Conservation (phyloP, 2,888 invertebrate species). For the Augiades crinisus region DNA sequence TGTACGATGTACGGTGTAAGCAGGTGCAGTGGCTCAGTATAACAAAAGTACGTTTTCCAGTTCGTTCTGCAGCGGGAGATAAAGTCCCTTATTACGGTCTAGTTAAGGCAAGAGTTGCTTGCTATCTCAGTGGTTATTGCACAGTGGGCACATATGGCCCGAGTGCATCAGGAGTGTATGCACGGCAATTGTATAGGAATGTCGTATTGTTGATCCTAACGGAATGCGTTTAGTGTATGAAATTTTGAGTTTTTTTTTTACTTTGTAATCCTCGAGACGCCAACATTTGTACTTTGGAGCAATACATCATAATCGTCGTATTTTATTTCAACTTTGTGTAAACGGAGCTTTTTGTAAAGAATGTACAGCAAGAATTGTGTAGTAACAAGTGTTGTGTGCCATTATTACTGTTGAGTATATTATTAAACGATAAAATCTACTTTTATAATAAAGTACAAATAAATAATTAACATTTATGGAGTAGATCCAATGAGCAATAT, state of each 20-base stretch:
- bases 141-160: not conserved
- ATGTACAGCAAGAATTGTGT: not conserved
- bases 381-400: too few relatives aligned
- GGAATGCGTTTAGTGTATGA: constrained; percentile 44
- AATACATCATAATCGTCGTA: not conserved
- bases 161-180: constrained; percentile 32
- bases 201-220: constrained; percentile 53
- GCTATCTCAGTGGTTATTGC: not conserved
- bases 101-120: not conserved
- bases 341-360: not conserved
- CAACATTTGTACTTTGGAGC: not conserved
- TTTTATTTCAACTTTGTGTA: not conserved
- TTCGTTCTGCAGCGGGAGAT: not conserved
- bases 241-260: constrained; percentile 3
- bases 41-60: not conserved
- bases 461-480: too few relatives aligned
- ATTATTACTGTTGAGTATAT: too few relatives aligned
- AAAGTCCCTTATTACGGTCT: not conserved
- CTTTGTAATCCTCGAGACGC: not conserved
- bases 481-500: too few relatives aligned
- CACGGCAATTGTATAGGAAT: constrained; percentile 51
- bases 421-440: too few relatives aligned
- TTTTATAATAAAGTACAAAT: too few relatives aligned
- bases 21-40: constrained; percentile 57
- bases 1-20: constrained; percentile 39